phyloP scores from a whole-genome alignment of 1,140 invertebrate species.

The Drosophila insularis region DNA sequence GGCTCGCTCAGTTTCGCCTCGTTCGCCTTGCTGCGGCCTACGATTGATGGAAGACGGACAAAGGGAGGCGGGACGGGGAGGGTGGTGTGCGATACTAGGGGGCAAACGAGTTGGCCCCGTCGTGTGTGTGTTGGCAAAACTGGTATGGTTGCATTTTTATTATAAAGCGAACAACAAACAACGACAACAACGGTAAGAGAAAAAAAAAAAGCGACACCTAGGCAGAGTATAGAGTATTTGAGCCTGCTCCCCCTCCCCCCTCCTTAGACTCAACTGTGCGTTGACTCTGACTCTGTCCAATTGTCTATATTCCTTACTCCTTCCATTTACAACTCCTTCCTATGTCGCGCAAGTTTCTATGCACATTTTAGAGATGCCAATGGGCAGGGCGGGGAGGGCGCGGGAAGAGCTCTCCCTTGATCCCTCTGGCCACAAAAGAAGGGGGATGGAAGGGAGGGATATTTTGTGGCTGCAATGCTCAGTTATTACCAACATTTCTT shows the following conservation, averaged over 20 bases:
- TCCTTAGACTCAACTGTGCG: background rate
- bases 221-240: conserved; percentile 30
- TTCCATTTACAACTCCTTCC: conserved; percentile 27
- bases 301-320: conserved; percentile 27
- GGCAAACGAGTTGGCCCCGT: conserved; percentile 55
- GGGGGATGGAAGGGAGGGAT: background rate
- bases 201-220: conserved; percentile 54
- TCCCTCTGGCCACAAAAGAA: no score
- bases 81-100: conserved; percentile 33
- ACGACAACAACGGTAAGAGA: background rate
- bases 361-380: conserved; percentile 56
- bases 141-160: conserved; percentile 67
- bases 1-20: conserved; percentile 22
- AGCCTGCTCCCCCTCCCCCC: conserved; percentile 32
- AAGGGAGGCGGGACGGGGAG: conserved; percentile 24
- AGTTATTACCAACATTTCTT: conserved; percentile 55
- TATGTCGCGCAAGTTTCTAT: conserved; percentile 42
- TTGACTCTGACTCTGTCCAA: conserved; percentile 27
- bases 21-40: background rate
- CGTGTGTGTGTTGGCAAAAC: conserved; percentile 49
- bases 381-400: background rate
- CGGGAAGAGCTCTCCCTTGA: no score
- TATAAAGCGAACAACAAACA: conserved; percentile 50
- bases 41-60: background rate
- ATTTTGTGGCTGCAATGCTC: conserved; percentile 25